Conservation (phyloP, 2,888 invertebrate species). For the Nymphalis polychloros region DNA sequence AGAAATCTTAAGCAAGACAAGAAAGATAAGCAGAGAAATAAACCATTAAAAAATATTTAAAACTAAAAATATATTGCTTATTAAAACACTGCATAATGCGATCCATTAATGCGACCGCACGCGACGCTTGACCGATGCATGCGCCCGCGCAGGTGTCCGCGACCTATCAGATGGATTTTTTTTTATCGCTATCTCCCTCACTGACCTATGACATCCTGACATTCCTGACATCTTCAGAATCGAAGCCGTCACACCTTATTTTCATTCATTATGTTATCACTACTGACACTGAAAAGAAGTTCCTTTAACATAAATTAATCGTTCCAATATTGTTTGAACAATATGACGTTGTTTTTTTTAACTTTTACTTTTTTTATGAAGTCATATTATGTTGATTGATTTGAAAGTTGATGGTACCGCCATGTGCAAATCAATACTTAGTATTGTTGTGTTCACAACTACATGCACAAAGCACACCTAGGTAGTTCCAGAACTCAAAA, state of each 20-base stretch:
- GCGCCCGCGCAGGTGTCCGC: slow-evolving; percentile 42
- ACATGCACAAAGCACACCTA: too few species aligned
- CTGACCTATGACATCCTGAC: slow-evolving; percentile 39
- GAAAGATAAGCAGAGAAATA: too few species aligned
- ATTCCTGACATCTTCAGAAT: slow-evolving; percentile 24
- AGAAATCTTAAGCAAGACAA: too few species aligned
- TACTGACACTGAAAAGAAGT: neutral
- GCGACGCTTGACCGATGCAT: slow-evolving; percentile 40
- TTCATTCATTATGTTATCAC: slow-evolving; percentile 5
- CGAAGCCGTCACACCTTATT: slow-evolving; percentile 19
- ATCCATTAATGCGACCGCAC: slow-evolving; percentile 44
- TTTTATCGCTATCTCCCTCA: slow-evolving; percentile 39
- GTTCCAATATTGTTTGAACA: too few species aligned
- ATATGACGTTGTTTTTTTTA: too few species aligned
- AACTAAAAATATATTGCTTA: neutral
- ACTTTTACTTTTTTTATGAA: too few species aligned
- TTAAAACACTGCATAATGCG: slow-evolving; percentile 38
- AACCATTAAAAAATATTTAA: too few species aligned
- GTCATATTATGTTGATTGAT: too few species aligned
- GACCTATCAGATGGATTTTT: slow-evolving; percentile 42
- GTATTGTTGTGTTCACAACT: too few species aligned
- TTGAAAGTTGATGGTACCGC: too few species aligned
- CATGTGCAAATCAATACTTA: too few species aligned
- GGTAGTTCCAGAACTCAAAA: too few species aligned
- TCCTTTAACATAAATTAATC: neutral